Conservation (phyloP, 1,140 invertebrate genomes). For the Panulirus ornatus region DNA sequence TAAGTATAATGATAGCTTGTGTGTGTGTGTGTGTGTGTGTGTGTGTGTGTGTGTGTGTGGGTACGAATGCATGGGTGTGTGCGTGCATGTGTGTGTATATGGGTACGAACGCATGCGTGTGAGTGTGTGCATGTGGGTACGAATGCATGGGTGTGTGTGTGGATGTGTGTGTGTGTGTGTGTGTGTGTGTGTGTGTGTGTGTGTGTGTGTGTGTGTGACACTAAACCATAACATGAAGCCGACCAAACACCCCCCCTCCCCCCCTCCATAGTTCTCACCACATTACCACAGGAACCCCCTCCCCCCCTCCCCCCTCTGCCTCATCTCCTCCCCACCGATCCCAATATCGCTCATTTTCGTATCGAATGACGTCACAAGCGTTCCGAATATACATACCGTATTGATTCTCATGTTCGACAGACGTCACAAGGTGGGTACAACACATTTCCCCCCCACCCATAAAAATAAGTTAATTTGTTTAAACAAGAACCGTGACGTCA, state of each 20-base stretch:
- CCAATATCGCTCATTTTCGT: neutral
- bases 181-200: neutral
- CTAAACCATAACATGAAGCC: no score
- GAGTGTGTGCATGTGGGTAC: neutral
- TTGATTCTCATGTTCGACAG: neutral
- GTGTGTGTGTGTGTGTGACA: neutral
- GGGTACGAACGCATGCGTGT: neutral
- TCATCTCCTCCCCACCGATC: no score
- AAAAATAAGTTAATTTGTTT: no score
- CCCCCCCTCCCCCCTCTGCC: neutral
- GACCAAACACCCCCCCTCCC: neutral
- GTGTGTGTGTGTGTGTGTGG: constrained; percentile 34
- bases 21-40: constrained; percentile 39
- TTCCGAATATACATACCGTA: neutral
- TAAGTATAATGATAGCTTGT: neutral
- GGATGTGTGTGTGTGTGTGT: neutral
- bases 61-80: neutral
- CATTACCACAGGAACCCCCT: neutral
- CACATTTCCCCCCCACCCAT: no score
- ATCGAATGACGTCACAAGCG: neutral
- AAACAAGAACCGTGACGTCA: no score
- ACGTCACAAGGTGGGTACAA: no score
- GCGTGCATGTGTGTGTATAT: constrained; percentile 3
- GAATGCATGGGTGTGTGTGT: neutral
- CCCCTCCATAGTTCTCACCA: neutral